Base-by-base conservation (phyloP, 30 jellyfish, hydroid and myxozoan genomes). In the Phacellophora camtschatica region DNA sequence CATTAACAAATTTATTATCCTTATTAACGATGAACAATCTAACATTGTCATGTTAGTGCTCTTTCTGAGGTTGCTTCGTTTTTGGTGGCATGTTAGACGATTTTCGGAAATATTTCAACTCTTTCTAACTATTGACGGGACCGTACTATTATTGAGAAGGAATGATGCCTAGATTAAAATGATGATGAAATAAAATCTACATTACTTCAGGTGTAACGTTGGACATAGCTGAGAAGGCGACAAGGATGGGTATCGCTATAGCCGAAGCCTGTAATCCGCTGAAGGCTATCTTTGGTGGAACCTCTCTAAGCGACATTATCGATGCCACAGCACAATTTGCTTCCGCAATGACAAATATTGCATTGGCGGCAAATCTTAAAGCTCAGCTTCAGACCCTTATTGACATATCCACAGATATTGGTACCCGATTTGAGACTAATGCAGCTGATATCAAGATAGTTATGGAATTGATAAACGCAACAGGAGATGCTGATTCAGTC, bases 231-330 rank as follows among this genome's bases (percentile, higher is more conserved):
- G 82, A 37, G 51, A 67, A 66, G 20, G 50, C 83, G 11, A 61
- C 59, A 16, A 37, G 31, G 35, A 16, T 80, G 23, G 74, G 55
- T 13, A 33, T 50, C 1, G 91, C 77, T 48, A 33, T 67, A 30
- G 83, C 77, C 32, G 91, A 66, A 23, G 91, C 91, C 70, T 80
- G 84, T 46, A 71, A 71, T 59, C 84, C 84, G 43, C 51, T 71
- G 57, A 71, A 71, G 25, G 35, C 71, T 10, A 31, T 71, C 20
- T 71, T 71, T 71, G 84, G 71, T 51, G 84, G 84, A 25, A 25
- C 71, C 16, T 45, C 84, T 20, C 49, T 59, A 22, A 56, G 71
- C 25, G 84, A 71, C 35, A 71, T 71, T 20, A 15, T 71, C 2
- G 71, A 51, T 8, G 84, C 84, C 18, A 46, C 84, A 2, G 71